Evolutionary conservation across 2,888 invertebrate genomes (phyloP).

Genomic region (Dorcus parallelipipedus): DNA sequence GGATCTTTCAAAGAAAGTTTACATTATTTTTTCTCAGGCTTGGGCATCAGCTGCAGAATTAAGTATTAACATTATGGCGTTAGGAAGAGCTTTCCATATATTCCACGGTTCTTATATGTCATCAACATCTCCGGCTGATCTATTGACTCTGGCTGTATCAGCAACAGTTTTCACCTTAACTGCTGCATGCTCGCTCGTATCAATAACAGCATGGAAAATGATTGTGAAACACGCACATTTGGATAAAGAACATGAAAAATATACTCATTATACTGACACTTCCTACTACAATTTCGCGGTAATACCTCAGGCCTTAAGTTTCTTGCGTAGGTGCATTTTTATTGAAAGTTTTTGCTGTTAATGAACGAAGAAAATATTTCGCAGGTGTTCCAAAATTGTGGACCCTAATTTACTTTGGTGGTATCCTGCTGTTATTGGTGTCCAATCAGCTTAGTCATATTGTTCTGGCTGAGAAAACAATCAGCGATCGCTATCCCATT

Average conservation of each 20-base stretch:
- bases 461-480: slow-evolving; percentile 9
- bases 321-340: no score
- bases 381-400: slow-evolving; percentile 16
- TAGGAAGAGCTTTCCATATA: slow-evolving; percentile 21
- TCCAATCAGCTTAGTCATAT: slow-evolving; percentile 14
- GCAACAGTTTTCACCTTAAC: slow-evolving; percentile 8
- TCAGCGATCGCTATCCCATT: slow-evolving; percentile 12
- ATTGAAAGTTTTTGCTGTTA: no score
- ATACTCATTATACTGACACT: neutral
- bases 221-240: slow-evolving; percentile 5
- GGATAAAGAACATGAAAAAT: neutral
- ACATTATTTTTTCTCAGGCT: slow-evolving; percentile 10
- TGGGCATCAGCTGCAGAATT: slow-evolving; percentile 18
- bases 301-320: slow-evolving; percentile 4
- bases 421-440: slow-evolving; percentile 8
- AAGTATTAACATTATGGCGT: slow-evolving; percentile 11
- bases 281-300: slow-evolving; percentile 5
- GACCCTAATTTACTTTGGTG: slow-evolving; percentile 11
- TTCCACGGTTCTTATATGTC: slow-evolving; percentile 23
- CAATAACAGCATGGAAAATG: slow-evolving; percentile 2
- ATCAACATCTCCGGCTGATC: slow-evolving; percentile 12
- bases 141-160: slow-evolving; percentile 18
- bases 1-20: neutral
- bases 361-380: neutral
- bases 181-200: slow-evolving; percentile 6